Base-by-base conservation (phyloP, 2,888 invertebrate species). In the Ormyrus rosae region DNA sequence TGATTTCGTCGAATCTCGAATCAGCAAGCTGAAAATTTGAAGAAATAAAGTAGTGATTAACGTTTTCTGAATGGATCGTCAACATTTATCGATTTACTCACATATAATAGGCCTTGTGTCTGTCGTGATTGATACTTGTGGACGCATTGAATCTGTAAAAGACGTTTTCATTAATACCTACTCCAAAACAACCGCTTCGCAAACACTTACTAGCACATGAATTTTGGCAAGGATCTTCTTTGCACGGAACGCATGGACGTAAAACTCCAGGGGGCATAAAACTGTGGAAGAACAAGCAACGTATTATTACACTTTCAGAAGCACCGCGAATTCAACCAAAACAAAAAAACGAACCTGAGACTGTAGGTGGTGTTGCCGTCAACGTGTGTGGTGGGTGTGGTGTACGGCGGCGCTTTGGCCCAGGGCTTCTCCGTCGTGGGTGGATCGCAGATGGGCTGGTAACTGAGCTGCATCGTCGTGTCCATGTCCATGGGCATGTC, bases 331-430 rank as follows among this genome's bases (percentile, higher is more conserved):
- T 19, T 19, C 53, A 45, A 10, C 8, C 7, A 70, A 3, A 8
- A 9, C 1, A 34, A 34, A 34, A 34, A 34, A 3, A 34, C 34
- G 34, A 2, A 94, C 84, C 94, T 94, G 65, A 93, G 91, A 63
- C 92, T 92, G 86, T 94, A 93, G 0, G 94, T 89, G 0, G 94
- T 94, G 51, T 93, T 93, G 78, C 92, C 93, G 83, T 94, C 92
- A 89, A 92, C 90, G 50, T 91, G 84, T 19, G 89, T 85, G 11
- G 87, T 87, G 1, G 92, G 92, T 5, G 90, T 91, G 48, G 87
- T 86, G 83, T 91, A 92, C 56, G 87, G 85, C 0, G 86, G 86
- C 77, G 88, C 91, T 11, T 86, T 85, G 8, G 91, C 91, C 91
- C 92, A 92, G 2, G 92, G 91, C 86, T 88, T 91, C 34, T 91